Base-by-base conservation (phyloP, 1,140 invertebrate species). In the Armadillidium nasatum region DNA sequence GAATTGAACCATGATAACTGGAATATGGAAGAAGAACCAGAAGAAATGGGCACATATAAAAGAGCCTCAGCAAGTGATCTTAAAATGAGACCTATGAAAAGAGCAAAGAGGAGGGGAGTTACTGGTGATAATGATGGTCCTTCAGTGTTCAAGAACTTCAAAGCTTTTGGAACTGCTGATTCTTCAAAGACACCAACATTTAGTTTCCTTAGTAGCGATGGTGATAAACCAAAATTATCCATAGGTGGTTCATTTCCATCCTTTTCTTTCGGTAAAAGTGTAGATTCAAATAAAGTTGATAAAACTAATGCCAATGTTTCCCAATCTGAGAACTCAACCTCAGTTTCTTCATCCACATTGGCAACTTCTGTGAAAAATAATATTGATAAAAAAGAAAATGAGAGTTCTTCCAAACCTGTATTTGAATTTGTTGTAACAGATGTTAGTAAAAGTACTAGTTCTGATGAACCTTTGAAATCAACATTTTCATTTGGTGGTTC, bases 1-100 rank as follows among this genome's bases (percentile, higher is more conserved):
- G 90, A 96, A 75, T 85, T 97, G 75, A 95, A 92, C 84, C 91
- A 93, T 82, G 91, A 94, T n/a, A 96, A 96, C 85, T 96, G 94
- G 94, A 90, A 95, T 83, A 84, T 90, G 43, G 93, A 94, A 79
- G 92, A 94, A n/a, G 87, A 89, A 81, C 87, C 88, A 50, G 92
- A 95, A 85, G 91, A 93, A 80, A 87, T 88, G 77, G 92, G 92
- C 22, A 87, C 84, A 72, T 94, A 93, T 84, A 85, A 87, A 81
- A 87, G 87, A 82, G 93, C 94, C 7, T 75, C 89, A 0, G 87
- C 89, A 60, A 90, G 93, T 70, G 86, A 90, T 74, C 83, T 96
- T 23, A 88, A 91, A 82, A 89, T 88, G 81, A 88, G 94, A 83
- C 87, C 91, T 78, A 90, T 95, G 44, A 91, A 89, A 86, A 90